A percentile compares a stretch with the other conserved stretches of the same genome.
phyloP scores from a whole-genome alignment of 2,888 invertebrate genomes.

The Poecilobothrus nobilitatus region DNA sequence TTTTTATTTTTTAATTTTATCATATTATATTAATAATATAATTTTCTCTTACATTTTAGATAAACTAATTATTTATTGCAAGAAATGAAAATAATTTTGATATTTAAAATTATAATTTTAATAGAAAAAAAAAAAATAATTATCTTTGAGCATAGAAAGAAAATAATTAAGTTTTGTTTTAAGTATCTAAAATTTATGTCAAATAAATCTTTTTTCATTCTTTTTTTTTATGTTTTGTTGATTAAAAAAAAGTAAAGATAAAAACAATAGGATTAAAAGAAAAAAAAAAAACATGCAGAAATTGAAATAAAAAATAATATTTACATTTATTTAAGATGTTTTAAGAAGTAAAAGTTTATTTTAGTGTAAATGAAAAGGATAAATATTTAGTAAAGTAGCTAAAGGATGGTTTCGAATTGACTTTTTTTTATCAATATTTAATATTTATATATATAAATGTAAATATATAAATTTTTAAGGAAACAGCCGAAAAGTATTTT shows the following conservation, averaged over 20 bases:
- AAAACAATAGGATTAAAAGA: background rate
- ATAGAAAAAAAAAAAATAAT: background rate
- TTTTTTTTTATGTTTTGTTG: too few relatives aligned
- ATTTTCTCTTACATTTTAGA: background rate
- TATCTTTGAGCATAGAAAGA: background rate
- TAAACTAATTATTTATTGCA: background rate
- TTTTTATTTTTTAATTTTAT: background rate
- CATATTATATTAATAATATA: background rate
- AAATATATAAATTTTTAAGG: too few relatives aligned
- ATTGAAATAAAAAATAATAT: background rate
- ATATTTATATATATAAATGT: too few relatives aligned
- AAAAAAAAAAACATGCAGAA: background rate
- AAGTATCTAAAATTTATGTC: background rate
- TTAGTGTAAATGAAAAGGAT: too few relatives aligned
- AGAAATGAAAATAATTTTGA: background rate
- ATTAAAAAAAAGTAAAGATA: background rate
- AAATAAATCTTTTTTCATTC: background rate
- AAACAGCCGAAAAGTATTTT: too few relatives aligned
- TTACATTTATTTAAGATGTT: background rate
- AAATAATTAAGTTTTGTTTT: background rate
- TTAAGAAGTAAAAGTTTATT: too few relatives aligned
- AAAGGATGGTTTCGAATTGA: background rate
- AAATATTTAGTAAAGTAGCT: too few relatives aligned
- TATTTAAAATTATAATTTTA: background rate
- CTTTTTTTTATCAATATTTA: background rate